Base-by-base conservation (phyloP, 2,797 vertebrate species). In the Enteromius unitaeniatus region DNA sequence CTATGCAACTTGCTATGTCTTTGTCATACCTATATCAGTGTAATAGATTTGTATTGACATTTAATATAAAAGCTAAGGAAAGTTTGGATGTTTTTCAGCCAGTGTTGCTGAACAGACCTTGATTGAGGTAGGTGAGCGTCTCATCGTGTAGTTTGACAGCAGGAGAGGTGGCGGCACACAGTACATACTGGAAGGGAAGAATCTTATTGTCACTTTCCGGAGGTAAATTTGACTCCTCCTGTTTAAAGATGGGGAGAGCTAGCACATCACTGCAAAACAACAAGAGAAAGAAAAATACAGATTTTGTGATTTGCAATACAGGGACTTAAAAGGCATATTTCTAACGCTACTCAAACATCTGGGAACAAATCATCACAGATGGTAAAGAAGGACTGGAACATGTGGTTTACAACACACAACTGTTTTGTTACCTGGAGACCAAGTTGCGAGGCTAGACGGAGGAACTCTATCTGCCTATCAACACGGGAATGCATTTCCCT, bases 81-180 rank as follows among this genome's bases (percentile, higher is more conserved):
- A 83, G 81, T 85, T 42, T 74, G 4, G 42, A 73, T 23, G 87
- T 94, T 94, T 14, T 73, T 34, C 62, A 64, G 4, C 15, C 15
- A 40, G 21, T 47, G 49, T 28, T 51, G 34, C n/a, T 73, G 13
- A 77, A 55, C 84, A 86, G 87, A 99, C 98, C 98, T 97, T 99
- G 98, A 93, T 99, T 99, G 91, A 99, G 98, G 93, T 99, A 99
- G 70, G 98, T 99, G 90, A 99, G 97, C 0, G 98, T 99, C 91
- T 99, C 98, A 1, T 99, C 98, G 0, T 99, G 98, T 85, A 99
- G 96, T 86, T 99, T 99, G 86, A 99, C 96, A 0, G 98, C 98
- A 0, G 98, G 98, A 5, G 98, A 99, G 23, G 98, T 99, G 93
- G 98, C 96, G 1, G 98, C 97, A 78, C 98, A 99, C 79, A 99